phyloP scores from a whole-genome alignment of 2,797 vertebrate species.

The Melanotaenia parkinsoni region DNA sequence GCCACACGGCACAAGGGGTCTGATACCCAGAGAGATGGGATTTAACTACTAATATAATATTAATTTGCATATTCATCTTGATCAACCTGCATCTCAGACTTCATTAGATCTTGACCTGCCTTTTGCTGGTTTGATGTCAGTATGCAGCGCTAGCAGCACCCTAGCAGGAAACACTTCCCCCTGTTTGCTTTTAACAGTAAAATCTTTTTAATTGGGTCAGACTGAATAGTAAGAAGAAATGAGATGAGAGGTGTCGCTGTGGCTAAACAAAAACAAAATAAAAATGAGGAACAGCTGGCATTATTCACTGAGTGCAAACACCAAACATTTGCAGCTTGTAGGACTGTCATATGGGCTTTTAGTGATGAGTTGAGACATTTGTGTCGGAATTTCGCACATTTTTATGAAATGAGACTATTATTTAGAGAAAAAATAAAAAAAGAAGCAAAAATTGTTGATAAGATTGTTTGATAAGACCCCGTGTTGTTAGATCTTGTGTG shows the following conservation, averaged over 20 bases:
- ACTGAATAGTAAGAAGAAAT: constrained; percentile 11
- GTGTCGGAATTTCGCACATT: neutral
- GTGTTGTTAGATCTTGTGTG: neutral
- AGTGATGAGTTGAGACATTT: neutral
- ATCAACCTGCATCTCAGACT: too few species aligned
- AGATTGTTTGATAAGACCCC: neutral
- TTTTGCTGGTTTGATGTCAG: neutral
- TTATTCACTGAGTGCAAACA: constrained; percentile 15
- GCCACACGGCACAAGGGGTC: neutral
- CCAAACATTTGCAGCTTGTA: neutral
- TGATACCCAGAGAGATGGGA: neutral
- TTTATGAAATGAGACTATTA: neutral
- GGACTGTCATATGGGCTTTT: neutral
- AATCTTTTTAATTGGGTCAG: neutral
- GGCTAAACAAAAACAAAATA: neutral
- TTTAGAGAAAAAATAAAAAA: neutral
- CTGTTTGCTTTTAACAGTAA: neutral
- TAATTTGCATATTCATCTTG: too few species aligned
- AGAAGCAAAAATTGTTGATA: neutral
- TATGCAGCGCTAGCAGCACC: neutral
- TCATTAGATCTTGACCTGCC: too few species aligned
- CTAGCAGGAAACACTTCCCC: neutral
- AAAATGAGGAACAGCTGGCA: neutral
- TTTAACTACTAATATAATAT: neutral
- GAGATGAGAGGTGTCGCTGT: neutral